Evolutionary conservation across 2,113 vertebrate genomes (phyloP).

Genomic region (Nycticryphes semicollaris): DNA sequence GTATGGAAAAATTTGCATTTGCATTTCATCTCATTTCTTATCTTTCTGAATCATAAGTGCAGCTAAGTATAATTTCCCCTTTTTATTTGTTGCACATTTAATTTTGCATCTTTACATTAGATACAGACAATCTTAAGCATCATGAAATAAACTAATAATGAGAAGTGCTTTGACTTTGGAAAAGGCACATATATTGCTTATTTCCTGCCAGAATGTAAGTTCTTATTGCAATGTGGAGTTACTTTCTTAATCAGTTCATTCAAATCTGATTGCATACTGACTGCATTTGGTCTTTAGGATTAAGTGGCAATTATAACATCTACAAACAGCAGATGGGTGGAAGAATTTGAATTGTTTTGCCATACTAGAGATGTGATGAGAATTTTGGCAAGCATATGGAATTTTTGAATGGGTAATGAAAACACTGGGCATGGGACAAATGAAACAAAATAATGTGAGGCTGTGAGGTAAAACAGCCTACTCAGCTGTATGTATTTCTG

Average conservation of each 20-base stretch:
- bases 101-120: neutral
- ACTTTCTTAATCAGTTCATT: neutral
- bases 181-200: neutral
- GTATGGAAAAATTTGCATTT: neutral
- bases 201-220: neutral
- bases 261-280: neutral
- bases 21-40: neutral
- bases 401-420: conserved; percentile 10
- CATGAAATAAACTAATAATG: neutral
- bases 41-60: neutral
- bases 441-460: neutral
- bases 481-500: neutral
- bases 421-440: neutral
- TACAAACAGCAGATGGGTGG: conserved; percentile 6
- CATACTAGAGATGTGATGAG: neutral
- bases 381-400: conserved; percentile 7
- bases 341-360: conserved; percentile 32
- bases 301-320: conserved; percentile 23
- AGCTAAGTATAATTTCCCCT: neutral
- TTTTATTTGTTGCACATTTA: neutral
- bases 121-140: neutral
- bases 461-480: neutral
- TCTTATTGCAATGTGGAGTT: neutral
- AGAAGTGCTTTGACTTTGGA: neutral
- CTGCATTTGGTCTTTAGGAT: neutral